These are phyloP conservation scores for Psylliodes chrysocephalus DNA, from an alignment of 2,888 invertebrate genomes.

Conservation along the genomic window DNA sequence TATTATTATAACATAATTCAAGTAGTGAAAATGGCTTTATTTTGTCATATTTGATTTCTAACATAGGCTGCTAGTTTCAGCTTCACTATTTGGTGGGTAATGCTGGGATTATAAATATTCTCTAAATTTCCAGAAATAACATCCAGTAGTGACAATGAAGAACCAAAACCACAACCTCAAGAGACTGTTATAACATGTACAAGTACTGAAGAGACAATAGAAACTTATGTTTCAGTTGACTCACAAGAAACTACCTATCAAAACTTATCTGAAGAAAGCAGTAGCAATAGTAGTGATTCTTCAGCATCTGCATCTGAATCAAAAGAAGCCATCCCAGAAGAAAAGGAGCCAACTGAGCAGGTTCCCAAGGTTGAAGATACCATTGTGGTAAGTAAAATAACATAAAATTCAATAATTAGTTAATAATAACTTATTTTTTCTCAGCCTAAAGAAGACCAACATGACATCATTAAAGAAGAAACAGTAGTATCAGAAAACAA, in stretches of 20 bases:
- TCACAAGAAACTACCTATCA: slow-evolving; percentile 26
- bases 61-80: no score
- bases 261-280: slow-evolving; percentile 29
- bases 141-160: slow-evolving; percentile 32
- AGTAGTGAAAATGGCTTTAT: no score
- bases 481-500: slow-evolving; percentile 10
- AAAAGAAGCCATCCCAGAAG: slow-evolving; percentile 51
- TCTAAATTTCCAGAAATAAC: slow-evolving; percentile 4
- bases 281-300: slow-evolving; percentile 28
- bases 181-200: slow-evolving; percentile 44
- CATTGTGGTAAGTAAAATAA: slow-evolving; percentile 23
- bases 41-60: no score
- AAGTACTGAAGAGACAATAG: slow-evolving; percentile 41
- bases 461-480: slow-evolving; percentile 62
- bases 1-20: no score
- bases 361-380: slow-evolving; percentile 52
- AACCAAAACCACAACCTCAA: slow-evolving; percentile 27
- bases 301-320: slow-evolving; percentile 22
- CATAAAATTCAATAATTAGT: background rate
- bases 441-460: slow-evolving; percentile 46
- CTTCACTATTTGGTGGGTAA: no score
- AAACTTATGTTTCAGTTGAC: slow-evolving; percentile 53
- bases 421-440: background rate
- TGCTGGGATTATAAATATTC: no score
- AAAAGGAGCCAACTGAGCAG: slow-evolving; percentile 65